Evolutionary conservation across 2,113 vertebrate genomes (phyloP), one percentile per base, ranked within the genome.

Genomic region (Typhlomys cinereus): DNA sequence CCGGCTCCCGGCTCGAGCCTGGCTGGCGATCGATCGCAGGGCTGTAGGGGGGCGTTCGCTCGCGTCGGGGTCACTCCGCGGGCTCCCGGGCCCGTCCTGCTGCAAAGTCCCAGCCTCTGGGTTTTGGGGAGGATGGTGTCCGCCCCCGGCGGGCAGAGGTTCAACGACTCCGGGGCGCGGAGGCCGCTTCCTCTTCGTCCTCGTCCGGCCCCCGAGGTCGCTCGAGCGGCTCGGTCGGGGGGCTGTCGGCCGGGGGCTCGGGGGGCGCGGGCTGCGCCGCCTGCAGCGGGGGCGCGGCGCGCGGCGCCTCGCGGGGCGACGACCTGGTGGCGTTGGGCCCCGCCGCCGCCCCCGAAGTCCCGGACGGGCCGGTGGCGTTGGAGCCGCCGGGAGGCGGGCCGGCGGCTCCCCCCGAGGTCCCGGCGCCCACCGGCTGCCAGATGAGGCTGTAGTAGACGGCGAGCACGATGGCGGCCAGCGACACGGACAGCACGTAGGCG

Each of bases 391-490:
- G 84, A 54, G 94, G 90, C 93, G 76, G 95, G 92, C 87, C 88
- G 11, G 83, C 69, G 67, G 97, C 96, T 61, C 81, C 89, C 73
- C 88, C 73, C 96, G 97, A 81, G 80, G 97, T 96, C 85, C 98
- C 98, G 23, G 97, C 96, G 73, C 97, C 97, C 94, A 98, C 98
- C 21, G 99, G 99, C 96, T 99, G 99, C 99, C 99, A 99, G 97
- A 99, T 99, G 92, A 99, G 98, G 96, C 99, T 99, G 98, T 99
- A 99, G 96, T 99, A 99, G 97, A 99, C 98, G 81, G 99, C 99
- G 96, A 99, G 98, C 76, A 99, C 99, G 97, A 99, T 99, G 98
- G 99, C 99, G 96, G 99, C 99, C 98, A 99, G 98, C 48, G 99
- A 99, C 95, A 99, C 99, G 82, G 99, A 99, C 85, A 99, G 98